Evolutionary conservation across 2,888 invertebrate genomes (phyloP).

Genomic region (Acronicta aceris): DNA sequence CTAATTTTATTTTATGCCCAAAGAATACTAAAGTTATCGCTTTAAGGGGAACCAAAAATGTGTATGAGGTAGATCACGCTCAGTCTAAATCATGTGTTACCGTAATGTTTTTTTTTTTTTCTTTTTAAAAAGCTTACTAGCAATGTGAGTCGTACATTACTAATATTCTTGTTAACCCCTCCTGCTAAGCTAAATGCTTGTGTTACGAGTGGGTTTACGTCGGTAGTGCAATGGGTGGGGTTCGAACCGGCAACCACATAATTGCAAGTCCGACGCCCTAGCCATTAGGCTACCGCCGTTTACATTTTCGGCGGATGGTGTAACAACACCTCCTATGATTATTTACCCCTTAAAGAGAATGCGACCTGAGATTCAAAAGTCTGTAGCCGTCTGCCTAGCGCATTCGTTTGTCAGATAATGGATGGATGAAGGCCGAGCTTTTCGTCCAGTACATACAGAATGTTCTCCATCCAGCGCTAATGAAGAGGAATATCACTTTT

Average conservation of each 20-base stretch:
- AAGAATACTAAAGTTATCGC: conserved; percentile 42
- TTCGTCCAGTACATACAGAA: conserved; percentile 45
- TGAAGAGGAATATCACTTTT: conserved; percentile 28
- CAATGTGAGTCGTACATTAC: no score
- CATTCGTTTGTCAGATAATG: conserved; percentile 48
- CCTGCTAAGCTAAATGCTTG: no score
- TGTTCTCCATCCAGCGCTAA: conserved; percentile 43
- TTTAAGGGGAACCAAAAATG: conserved; percentile 9
- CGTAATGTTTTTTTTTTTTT: no score
- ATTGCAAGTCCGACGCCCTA: no score
- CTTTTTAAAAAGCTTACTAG: no score
- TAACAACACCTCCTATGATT: conserved; percentile 50
- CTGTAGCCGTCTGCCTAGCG: conserved; percentile 47
- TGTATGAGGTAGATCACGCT: conserved; percentile 24
- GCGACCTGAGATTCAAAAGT: conserved; percentile 33
- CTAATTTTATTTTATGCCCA: conserved; percentile 51
- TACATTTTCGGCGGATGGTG: conserved; percentile 40
- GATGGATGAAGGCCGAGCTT: conserved; percentile 48
- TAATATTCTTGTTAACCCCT: no score
- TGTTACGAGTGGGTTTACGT: no score
- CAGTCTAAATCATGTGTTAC: conserved; percentile 22
- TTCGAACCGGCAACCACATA: no score
- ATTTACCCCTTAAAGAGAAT: conserved; percentile 53
- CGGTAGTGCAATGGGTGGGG: no score
- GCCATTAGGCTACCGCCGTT: no score